These are phyloP conservation scores for Lanius collurio DNA, from an alignment of 2,113 vertebrate genomes.

Conservation along the genomic window DNA sequence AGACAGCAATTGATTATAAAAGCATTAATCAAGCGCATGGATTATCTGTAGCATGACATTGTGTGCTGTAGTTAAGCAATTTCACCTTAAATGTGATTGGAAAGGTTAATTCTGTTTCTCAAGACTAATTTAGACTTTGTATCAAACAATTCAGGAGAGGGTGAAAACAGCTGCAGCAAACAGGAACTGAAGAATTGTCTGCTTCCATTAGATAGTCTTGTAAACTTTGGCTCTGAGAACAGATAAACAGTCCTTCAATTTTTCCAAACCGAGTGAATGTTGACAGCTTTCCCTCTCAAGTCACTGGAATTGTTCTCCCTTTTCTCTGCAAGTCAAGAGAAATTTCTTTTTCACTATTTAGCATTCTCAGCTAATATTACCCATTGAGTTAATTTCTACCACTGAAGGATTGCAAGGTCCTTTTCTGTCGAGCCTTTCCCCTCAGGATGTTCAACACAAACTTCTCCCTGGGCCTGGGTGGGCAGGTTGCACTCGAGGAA, in stretches of 20 bases:
- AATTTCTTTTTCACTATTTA: background rate
- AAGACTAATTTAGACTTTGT: constrained; percentile 62
- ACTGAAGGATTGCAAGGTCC: background rate
- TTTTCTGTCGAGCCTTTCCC: background rate
- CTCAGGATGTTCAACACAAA: background rate
- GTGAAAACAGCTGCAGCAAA: constrained; percentile 21
- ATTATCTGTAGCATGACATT: constrained; percentile 87
- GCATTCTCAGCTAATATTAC: background rate
- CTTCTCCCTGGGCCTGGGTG: background rate
- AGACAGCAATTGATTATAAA: constrained; percentile 95
- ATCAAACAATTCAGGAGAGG: constrained; percentile 27
- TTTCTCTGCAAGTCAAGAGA: background rate
- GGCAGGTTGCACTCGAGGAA: background rate
- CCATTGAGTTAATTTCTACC: background rate
- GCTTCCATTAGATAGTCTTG: constrained; percentile 13
- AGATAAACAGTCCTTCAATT: background rate
- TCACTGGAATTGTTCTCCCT: background rate
- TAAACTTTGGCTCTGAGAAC: background rate
- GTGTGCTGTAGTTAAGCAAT: constrained; percentile 92
- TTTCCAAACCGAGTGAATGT: background rate
- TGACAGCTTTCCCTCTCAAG: background rate
- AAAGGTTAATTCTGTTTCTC: constrained; percentile 85
- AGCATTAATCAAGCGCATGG: constrained; percentile 94
- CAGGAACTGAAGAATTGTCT: constrained; percentile 45
- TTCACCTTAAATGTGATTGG: constrained; percentile 87